Evolutionary conservation across 2,113 vertebrate species (phyloP).

Genomic region (Thamnaconus septentrionalis): DNA sequence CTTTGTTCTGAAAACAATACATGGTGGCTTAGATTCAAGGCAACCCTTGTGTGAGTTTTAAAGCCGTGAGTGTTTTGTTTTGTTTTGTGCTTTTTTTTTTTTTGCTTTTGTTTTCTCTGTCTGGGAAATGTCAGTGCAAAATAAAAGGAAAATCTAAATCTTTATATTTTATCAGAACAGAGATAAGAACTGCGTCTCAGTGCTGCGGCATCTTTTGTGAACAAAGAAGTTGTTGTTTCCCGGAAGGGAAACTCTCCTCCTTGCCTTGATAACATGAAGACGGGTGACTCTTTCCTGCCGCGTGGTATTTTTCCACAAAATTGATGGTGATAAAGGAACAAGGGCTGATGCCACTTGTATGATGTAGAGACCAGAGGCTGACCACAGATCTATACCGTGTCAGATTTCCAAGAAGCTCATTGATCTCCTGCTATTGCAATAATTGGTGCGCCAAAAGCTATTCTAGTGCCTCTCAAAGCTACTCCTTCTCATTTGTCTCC

Average conservation of each 20-base stretch:
- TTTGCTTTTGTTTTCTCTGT: slow-evolving; percentile 7
- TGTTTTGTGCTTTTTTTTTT: too few species aligned
- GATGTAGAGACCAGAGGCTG: slow-evolving; percentile 5
- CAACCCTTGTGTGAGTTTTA: too few species aligned
- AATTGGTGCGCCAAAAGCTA: slow-evolving; percentile 1
- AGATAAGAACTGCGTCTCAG: too few species aligned
- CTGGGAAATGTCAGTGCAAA: not conserved
- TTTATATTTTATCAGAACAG: too few species aligned
- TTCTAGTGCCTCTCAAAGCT: not conserved
- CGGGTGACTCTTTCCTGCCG: not conserved
- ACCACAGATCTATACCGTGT: slow-evolving; percentile 29
- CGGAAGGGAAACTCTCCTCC: not conserved
- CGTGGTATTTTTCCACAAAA: slow-evolving; percentile 7
- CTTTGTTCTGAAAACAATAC: too few species aligned
- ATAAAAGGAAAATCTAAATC: too few species aligned
- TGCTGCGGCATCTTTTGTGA: not conserved
- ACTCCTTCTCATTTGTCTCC: slow-evolving; percentile 16
- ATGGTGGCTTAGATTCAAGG: too few species aligned
- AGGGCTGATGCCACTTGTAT: slow-evolving; percentile 14
- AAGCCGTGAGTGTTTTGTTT: too few species aligned
- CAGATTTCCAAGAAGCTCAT: slow-evolving; percentile 34
- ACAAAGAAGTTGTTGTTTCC: not conserved
- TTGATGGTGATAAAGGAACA: slow-evolving; percentile 17
- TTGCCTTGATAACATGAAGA: not conserved
- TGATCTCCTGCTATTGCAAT: slow-evolving; percentile 33